phyloP scores from a whole-genome alignment of 2,113 vertebrate species.

The Festucalex cinctus region DNA sequence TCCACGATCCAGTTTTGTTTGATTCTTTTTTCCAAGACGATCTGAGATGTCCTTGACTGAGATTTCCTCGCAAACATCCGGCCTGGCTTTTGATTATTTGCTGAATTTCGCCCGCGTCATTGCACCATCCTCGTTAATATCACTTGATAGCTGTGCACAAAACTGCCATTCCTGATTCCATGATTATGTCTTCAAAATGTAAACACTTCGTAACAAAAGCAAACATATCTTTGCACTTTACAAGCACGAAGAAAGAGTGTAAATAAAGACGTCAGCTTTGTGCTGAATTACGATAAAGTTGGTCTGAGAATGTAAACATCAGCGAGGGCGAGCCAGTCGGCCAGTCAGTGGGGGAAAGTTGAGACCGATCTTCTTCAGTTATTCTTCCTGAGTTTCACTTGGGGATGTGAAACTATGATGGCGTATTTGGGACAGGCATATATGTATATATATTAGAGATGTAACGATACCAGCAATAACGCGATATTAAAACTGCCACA shows the following conservation, averaged over 20 bases:
- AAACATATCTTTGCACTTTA: background rate
- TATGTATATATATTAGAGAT: too few species aligned
- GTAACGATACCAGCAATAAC: too few species aligned
- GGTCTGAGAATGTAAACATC: conserved; percentile 8
- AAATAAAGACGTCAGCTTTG: background rate
- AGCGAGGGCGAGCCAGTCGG: background rate
- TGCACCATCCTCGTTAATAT: background rate
- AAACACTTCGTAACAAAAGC: background rate
- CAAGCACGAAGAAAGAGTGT: background rate
- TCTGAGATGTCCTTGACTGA: conserved; percentile 1
- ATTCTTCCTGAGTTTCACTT: background rate
- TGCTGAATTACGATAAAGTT: background rate
- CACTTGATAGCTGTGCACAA: background rate
- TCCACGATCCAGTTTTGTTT: background rate
- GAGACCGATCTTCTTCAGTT: background rate
- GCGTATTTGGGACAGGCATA: too few species aligned
- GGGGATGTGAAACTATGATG: background rate
- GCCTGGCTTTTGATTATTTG: conserved; percentile 7
- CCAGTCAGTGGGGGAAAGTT: background rate
- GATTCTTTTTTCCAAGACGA: background rate
- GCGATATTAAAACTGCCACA: too few species aligned
- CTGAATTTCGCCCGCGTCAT: conserved; percentile 2
- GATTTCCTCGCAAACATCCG: conserved; percentile 28
- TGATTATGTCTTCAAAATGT: background rate
- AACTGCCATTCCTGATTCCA: conserved; percentile 1